phyloP scores from a whole-genome alignment of 2,113 vertebrate genomes.

The Geococcyx californianus region DNA sequence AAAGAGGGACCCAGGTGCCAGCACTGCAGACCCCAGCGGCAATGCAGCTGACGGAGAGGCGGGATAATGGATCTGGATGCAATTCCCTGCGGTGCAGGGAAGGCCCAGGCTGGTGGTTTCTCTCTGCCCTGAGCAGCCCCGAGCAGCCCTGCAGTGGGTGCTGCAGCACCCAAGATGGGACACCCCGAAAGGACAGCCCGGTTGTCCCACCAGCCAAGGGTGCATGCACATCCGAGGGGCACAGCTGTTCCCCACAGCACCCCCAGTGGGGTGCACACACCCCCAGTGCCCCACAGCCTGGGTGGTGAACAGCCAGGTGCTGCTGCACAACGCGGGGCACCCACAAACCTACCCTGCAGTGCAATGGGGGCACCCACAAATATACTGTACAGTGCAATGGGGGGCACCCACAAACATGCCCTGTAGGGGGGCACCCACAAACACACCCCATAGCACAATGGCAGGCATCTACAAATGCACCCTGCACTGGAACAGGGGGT shows the following conservation, averaged over 20 bases:
- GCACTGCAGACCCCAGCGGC: background rate
- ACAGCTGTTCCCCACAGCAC: background rate
- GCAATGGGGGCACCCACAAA: background rate
- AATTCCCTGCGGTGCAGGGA: background rate
- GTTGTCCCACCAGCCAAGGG: background rate
- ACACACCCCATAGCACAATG: background rate
- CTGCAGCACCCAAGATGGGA: background rate
- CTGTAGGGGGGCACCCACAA: background rate
- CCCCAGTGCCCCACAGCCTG: background rate
- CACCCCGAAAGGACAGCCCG: background rate
- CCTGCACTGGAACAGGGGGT: too few species aligned
- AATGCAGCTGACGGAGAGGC: background rate
- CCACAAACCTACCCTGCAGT: background rate
- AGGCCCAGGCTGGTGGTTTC: background rate
- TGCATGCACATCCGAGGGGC: background rate
- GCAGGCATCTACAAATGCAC: too few species aligned
- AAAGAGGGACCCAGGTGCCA: background rate
- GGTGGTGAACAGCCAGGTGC: background rate
- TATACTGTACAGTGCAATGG: too few species aligned
- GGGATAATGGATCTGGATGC: background rate
- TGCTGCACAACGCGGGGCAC: background rate
- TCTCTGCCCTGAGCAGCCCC: background rate
- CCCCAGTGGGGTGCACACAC: background rate
- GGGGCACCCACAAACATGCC: too few species aligned
- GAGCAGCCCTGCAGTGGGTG: background rate